These are phyloP conservation scores for Poecilobothrus nobilitatus DNA, from an alignment of 2,888 invertebrate genomes.

Conservation along the genomic window DNA sequence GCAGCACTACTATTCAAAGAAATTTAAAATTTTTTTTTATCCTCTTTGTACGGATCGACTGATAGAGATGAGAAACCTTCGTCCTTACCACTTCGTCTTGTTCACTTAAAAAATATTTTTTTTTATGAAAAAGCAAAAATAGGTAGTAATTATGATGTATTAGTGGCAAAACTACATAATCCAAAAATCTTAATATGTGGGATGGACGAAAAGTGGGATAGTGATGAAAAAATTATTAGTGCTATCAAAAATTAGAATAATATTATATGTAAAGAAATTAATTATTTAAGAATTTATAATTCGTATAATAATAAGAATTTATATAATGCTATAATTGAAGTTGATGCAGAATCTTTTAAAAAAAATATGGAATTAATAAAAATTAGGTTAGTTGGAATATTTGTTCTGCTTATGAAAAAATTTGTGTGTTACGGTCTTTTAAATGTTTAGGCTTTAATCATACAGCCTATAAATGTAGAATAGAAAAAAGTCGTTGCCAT, in stretches of 20 bases:
- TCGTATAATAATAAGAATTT: conserved; percentile 14
- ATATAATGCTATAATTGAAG: conserved; percentile 16
- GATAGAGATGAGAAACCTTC: no score
- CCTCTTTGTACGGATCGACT: no score
- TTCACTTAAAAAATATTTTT: no score
- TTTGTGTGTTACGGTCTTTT: conserved; percentile 5
- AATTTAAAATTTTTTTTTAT: no score
- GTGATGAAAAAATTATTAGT: conserved; percentile 10
- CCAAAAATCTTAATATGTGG: conserved; percentile 7
- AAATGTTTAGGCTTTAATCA: conserved; percentile 15
- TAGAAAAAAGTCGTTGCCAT: no score
- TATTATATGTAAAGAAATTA: neutral
- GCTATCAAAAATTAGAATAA: conserved; percentile 13
- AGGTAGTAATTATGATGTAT: conserved; percentile 11
- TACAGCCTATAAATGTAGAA: conserved; percentile 4
- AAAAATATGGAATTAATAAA: conserved; percentile 11
- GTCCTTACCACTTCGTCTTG: no score
- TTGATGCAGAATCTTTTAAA: conserved; percentile 11
- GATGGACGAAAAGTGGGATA: neutral
- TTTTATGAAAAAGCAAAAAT: conserved; percentile 16
- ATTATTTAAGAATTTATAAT: neutral
- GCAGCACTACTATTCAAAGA: no score
- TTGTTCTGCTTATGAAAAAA: neutral
- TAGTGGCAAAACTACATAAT: neutral
- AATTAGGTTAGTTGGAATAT: neutral